These are phyloP conservation scores for Anthrax anthrax DNA, from an alignment of 2,888 invertebrate genomes.

Conservation along the genomic window DNA sequence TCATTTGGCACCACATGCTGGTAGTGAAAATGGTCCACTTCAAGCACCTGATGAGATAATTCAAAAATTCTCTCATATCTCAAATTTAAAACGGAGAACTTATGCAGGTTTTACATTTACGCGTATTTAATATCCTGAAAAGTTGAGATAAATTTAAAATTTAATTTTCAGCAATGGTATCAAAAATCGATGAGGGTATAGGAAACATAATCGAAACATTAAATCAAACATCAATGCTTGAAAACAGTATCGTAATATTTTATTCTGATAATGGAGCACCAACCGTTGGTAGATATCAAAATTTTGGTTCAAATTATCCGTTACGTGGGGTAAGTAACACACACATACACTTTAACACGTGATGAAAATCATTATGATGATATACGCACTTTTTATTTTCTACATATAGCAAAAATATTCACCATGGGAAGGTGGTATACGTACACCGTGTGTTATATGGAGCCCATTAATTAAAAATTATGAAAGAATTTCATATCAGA, in stretches of 20 bases:
- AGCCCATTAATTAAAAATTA: slow-evolving; percentile 42
- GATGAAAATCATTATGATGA: not conserved
- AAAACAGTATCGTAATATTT: slow-evolving; percentile 73
- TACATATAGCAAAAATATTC: slow-evolving; percentile 51
- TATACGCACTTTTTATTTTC: not conserved
- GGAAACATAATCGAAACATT: slow-evolving; percentile 60
- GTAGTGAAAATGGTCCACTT: slow-evolving; percentile 48
- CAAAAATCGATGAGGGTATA: slow-evolving; percentile 70
- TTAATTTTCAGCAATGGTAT: slow-evolving; percentile 57
- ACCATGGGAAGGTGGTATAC: slow-evolving; percentile 73
- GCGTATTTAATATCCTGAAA: too few species aligned
- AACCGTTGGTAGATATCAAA: slow-evolving; percentile 52
- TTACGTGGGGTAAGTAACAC: slow-evolving; percentile 49
- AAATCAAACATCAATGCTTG: slow-evolving; percentile 48
- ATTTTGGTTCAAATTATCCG: slow-evolving; percentile 69
- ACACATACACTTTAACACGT: not conserved
- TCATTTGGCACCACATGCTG: slow-evolving; percentile 68
- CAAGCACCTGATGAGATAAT: slow-evolving; percentile 61
- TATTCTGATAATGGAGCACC: slow-evolving; percentile 82
- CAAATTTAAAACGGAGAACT: slow-evolving; percentile 46
- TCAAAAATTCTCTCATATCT: slow-evolving; percentile 50
- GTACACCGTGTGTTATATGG: slow-evolving; percentile 64
- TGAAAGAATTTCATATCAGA: slow-evolving; percentile 42
- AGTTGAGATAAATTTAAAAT: too few species aligned
- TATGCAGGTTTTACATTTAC: slow-evolving; percentile 46